phyloP scores from a whole-genome alignment of 2,797 vertebrate species.

The Tachyglossus aculeatus region DNA sequence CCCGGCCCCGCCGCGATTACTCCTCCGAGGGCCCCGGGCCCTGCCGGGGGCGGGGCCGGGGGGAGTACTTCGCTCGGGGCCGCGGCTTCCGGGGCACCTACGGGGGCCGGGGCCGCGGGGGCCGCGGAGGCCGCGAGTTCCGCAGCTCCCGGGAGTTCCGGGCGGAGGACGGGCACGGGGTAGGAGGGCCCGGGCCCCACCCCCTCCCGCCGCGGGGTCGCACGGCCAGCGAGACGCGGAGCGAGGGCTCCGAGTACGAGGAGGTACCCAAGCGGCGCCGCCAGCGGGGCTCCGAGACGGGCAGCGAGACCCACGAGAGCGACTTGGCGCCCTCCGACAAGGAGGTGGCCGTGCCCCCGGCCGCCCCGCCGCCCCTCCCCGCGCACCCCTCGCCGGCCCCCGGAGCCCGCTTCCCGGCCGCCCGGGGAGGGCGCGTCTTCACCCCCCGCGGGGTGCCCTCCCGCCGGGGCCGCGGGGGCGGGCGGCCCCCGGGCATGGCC shows the following conservation, averaged over 20 bases:
- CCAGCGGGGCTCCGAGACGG: slow-evolving; percentile 90
- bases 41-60: slow-evolving; percentile 81
- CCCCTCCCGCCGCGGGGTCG: slow-evolving; percentile 71
- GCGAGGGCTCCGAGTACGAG: slow-evolving; percentile 92
- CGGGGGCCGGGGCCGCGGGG: slow-evolving; percentile 74
- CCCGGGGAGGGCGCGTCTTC: slow-evolving; percentile 81
- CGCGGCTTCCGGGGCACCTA: slow-evolving; percentile 88
- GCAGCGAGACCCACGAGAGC: slow-evolving; percentile 86
- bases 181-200: slow-evolving; percentile 52
- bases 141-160: slow-evolving; percentile 77
- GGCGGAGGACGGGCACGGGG: slow-evolving; percentile 64
- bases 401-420: slow-evolving; percentile 52
- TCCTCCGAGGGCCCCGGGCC: slow-evolving; percentile 47
- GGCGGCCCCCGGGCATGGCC: slow-evolving; percentile 52
- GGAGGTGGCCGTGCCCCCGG: slow-evolving; percentile 71
- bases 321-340: slow-evolving; percentile 87
- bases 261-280: slow-evolving; percentile 90
- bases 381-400: slow-evolving; percentile 35
- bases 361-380: neutral
- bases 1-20: slow-evolving; percentile 26
- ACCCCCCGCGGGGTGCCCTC: slow-evolving; percentile 94
- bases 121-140: slow-evolving; percentile 77
- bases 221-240: slow-evolving; percentile 90
- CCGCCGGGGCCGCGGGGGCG: slow-evolving; percentile 85
- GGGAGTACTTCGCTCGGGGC: slow-evolving; percentile 89